Evolutionary conservation across 2,888 invertebrate species (phyloP), one percentile per base, ranked within the genome.

Genomic region (Heliconius hortense): DNA sequence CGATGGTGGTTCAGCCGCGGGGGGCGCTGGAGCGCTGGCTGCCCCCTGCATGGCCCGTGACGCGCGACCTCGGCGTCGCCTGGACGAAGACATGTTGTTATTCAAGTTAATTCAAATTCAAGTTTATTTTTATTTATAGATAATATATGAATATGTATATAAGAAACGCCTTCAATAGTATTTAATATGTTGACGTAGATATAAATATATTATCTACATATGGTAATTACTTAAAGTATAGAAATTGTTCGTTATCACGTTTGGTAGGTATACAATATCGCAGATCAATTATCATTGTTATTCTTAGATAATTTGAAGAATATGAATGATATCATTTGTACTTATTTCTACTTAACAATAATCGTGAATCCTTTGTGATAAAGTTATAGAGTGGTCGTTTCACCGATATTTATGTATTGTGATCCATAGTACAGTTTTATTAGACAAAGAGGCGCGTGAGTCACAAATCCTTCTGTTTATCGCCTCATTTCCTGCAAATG

Each of bases 21-120:
- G 89, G 76, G 93, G 90, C 87, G 93, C 93, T 83, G 90, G 89
- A 80, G 90, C 91, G 81, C 75, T 87, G 73, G 93, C 89, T 69
- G 91, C 93, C 78, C 93, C 93, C 91, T 93, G 93, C 93, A 94
- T 94, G 86, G 86, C 93, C 92, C 91, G 92, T 90, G 89, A 86
- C 86, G 87, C 81, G 79, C 89, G 87, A 83, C 89, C 89, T 79
- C 91, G 89, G 80, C 88, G 88, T 79, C 92, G 91, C 85, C 92
- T 92, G 83, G 39, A 71, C 76, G 80, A 75, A 73, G 35, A 31
- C 43, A 73, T 67, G 59, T 59, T 63, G 60, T 43, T 63, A 63
- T 48, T 69, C 10, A 24, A 15, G 5, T 35, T 64, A 35, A 11
- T 39, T 66, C 24, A 39, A 43, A 39, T 66, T 39, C 13, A 18